Percentiles rank a stretch among this genome's conserved stretches.
Conservation (phyloP, 2,888 invertebrate species). For the Scotopteryx bipunctaria region DNA sequence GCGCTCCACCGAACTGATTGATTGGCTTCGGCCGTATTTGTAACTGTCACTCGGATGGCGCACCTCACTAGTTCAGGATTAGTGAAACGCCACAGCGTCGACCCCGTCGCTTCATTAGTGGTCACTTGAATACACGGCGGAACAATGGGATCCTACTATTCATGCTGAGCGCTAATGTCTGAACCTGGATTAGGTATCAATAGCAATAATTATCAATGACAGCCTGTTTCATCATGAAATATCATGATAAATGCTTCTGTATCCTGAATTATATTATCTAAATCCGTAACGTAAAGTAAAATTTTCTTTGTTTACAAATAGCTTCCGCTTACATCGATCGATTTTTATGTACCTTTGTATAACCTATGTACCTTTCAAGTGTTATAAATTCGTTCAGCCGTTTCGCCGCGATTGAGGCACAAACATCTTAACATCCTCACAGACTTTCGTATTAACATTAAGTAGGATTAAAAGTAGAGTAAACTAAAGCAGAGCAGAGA, state of each 20-base stretch:
- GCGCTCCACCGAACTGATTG: slow-evolving; percentile 74
- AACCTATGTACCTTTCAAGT: too few relatives aligned
- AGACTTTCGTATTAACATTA: too few relatives aligned
- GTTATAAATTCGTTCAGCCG: too few relatives aligned
- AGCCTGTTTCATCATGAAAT: slow-evolving; percentile 28
- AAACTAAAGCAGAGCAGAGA: too few relatives aligned
- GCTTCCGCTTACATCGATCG: too few relatives aligned
- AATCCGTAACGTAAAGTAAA: too few relatives aligned
- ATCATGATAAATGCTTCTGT: not conserved
- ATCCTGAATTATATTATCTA: not conserved
- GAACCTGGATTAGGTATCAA: slow-evolving; percentile 1
- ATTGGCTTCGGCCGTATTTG: slow-evolving; percentile 72
- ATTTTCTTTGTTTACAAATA: too few relatives aligned
- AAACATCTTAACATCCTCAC: too few relatives aligned
- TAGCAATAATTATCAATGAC: slow-evolving; percentile 27
- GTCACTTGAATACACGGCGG: slow-evolving; percentile 29
- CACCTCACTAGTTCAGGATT: slow-evolving; percentile 64
- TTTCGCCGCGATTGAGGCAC: too few relatives aligned
- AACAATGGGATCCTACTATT: slow-evolving; percentile 22
- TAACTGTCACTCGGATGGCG: slow-evolving; percentile 68
- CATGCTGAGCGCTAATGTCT: slow-evolving; percentile 1
- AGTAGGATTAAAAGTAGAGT: too few relatives aligned
- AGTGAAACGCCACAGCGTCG: slow-evolving; percentile 56
- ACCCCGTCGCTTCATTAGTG: slow-evolving; percentile 46
- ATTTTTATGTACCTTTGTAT: too few relatives aligned